Conservation (phyloP, 1,140 invertebrate genomes). For the Drosophila lacertosa region DNA sequence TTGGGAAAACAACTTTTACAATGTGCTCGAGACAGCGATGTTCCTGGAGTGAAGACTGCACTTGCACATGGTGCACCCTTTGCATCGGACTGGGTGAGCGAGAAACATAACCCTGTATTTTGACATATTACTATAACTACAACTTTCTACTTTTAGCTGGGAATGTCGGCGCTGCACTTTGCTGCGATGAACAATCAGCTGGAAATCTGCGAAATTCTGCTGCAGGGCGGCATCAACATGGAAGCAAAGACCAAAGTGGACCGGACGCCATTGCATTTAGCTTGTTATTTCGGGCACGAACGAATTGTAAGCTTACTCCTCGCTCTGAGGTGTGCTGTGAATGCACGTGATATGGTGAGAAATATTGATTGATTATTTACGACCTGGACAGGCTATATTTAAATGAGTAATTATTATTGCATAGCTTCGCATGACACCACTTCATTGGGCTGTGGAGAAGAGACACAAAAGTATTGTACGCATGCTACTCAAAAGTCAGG, state of each 20-base stretch:
- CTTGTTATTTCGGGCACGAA: conserved; percentile 93
- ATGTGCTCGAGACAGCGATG: conserved; percentile 91
- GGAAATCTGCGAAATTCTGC: conserved; percentile 92
- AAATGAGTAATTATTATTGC: conserved; percentile 12
- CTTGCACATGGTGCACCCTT: conserved; percentile 95
- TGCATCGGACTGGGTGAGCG: conserved; percentile 93
- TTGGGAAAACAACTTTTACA: conserved; percentile 91
- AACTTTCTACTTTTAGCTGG: conserved; percentile 86
- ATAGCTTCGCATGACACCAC: conserved; percentile 95
- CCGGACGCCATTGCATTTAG: conserved; percentile 94
- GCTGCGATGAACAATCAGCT: conserved; percentile 93
- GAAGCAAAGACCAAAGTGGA: conserved; percentile 97
- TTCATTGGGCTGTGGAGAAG: conserved; percentile 97
- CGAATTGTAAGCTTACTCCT: conserved; percentile 91
- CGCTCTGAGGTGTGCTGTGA: conserved; percentile 90
- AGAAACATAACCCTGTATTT: not conserved
- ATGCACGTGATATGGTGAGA: conserved; percentile 92
- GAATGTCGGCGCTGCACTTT: conserved; percentile 94
- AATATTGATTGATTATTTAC: conserved; percentile 22
- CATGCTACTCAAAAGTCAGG: conserved; percentile 89
- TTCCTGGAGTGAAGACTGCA: conserved; percentile 90
- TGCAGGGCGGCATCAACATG: conserved; percentile 93
- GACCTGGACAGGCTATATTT: not conserved
- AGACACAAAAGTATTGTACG: conserved; percentile 89
- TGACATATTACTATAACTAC: conserved; percentile 8